Base-by-base conservation (phyloP, 2,797 vertebrate genomes). In the Cheirogaleus major region DNA sequence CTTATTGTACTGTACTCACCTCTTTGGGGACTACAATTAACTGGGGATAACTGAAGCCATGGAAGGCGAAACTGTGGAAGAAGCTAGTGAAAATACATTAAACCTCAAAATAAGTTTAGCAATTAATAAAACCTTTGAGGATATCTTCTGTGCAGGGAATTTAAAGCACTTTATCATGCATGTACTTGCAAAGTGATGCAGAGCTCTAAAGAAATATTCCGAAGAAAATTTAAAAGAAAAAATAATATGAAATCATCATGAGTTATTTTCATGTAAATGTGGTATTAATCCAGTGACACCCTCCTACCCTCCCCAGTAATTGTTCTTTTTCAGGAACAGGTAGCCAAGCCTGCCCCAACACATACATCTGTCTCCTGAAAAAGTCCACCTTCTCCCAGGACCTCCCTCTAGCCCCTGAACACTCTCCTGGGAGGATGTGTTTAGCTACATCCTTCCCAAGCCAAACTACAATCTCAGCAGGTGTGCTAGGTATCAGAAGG, bases 101-200 rank as follows among this genome's bases (percentile, higher is more conserved):
- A 83, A 59, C 41, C 11, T 94, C 69, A 93, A 89, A 78, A 83
- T 30, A 20, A 55, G 23, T 43, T 79, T 90, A 48, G 18, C 17
- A 86, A 87, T 87, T 89, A 52, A 76, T 89, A 63, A 79, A 94
- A 81, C 18, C 91, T 94, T 90, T 55, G 15, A 83, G 45, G 23
- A n/a, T 78, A 0, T 85, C 52, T 84, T 85, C 72, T 89, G 4
- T 63, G 2, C 76, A 90, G 41, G 38, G 17, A 89, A 61, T 61
- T 59, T 63, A 89, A 89, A 82, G 25, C 17, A 57, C 27, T 82
- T 89, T 35, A 32, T 61, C 63, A 65, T 48, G 32, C 27, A 43
- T 32, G 27, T 55, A 20, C 48, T 89, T 90, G 20, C 52, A 90
- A 94, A 91, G 20, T 61, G 27, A 84, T 72, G 1, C 8, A 91